A percentile compares a stretch with the other conserved stretches of the same genome.
Conservation (phyloP, 2,113 vertebrate species). For the Isurus oxyrinchus region DNA sequence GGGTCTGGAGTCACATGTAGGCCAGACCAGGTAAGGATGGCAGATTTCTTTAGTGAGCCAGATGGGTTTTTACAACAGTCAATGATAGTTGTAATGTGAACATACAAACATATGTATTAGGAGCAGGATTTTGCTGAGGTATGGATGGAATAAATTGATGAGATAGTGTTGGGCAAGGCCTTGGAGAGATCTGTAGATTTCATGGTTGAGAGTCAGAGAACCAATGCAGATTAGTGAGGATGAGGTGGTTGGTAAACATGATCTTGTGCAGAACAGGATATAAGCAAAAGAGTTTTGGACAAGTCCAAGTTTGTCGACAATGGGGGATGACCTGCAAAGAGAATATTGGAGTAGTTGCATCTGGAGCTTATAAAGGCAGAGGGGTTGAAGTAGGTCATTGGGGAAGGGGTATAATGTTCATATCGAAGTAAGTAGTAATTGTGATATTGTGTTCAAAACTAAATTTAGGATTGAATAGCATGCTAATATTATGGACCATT, state of each 20-base stretch:
- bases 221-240: background rate
- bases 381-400: too few species aligned
- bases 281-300: background rate
- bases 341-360: background rate
- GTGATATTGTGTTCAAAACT: background rate
- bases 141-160: background rate
- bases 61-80: too few species aligned
- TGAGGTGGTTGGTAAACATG: background rate
- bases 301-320: background rate
- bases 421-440: background rate
- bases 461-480: background rate
- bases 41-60: too few species aligned
- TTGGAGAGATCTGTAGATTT: background rate
- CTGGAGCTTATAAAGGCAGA: background rate
- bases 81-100: background rate
- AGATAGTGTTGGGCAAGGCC: background rate
- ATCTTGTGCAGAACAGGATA: background rate
- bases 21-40: too few species aligned
- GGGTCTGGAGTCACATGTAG: too few species aligned
- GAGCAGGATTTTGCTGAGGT: background rate
- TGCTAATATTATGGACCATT: background rate
- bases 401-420: background rate
- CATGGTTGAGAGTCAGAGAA: background rate
- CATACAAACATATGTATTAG: background rate
- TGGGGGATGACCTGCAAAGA: background rate